A percentile compares a stretch with the other conserved stretches of the same genome.
Evolutionary conservation across 2,113 vertebrate species (phyloP).

Genomic region (Cochlearius cochlearius): DNA sequence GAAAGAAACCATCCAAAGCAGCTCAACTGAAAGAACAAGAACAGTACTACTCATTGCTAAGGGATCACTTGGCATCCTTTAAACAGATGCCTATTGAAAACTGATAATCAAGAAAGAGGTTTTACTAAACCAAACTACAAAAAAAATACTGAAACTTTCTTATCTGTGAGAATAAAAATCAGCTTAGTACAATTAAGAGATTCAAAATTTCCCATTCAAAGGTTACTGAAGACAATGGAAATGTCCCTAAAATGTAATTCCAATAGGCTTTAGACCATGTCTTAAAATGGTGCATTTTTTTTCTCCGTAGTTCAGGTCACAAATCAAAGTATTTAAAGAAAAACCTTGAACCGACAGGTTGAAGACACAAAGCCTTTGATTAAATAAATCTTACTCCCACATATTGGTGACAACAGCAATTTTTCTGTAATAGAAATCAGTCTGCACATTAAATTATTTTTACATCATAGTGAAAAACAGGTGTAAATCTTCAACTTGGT

Average conservation of each 20-base stretch:
- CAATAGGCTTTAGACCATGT: not conserved
- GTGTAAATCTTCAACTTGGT: not conserved
- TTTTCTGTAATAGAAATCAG: not conserved
- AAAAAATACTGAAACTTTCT: not conserved
- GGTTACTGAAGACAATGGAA: not conserved
- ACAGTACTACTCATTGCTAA: not conserved
- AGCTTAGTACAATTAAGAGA: not conserved
- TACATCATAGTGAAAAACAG: not conserved
- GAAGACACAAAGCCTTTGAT: not conserved
- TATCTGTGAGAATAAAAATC: not conserved
- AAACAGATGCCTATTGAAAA: not conserved
- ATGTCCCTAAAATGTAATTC: not conserved
- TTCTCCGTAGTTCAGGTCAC: not conserved
- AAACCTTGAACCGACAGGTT: not conserved
- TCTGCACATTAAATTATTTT: not conserved
- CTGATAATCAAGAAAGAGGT: not conserved
- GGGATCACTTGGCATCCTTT: not conserved
- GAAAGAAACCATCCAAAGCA: not conserved
- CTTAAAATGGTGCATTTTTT: not conserved
- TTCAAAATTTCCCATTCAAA: not conserved
- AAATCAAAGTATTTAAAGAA: not conserved
- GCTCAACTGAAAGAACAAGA: not conserved
- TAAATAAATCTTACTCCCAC: not conserved
- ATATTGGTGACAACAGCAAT: not conserved
- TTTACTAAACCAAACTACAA: not conserved